Evolutionary conservation across 2,888 invertebrate species (phyloP).

Genomic region (Heliconius cydno): DNA sequence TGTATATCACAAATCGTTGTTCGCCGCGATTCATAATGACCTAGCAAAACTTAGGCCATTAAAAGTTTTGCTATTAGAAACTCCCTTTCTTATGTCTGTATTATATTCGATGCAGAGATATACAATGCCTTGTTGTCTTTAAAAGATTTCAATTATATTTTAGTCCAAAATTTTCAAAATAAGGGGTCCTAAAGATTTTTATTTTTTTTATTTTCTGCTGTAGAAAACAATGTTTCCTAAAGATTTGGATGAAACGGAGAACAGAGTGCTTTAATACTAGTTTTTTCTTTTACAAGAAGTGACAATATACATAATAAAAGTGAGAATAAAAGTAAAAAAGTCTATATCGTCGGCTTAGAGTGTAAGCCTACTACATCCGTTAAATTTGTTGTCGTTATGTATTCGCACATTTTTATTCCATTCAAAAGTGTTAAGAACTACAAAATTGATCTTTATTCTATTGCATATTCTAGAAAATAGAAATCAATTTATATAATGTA

Average conservation of each 20-base stretch:
- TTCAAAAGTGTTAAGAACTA: too few species aligned
- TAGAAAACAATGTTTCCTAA: too few species aligned
- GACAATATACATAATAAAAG: background rate
- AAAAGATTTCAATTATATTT: slow-evolving; percentile 9
- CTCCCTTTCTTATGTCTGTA: slow-evolving; percentile 26
- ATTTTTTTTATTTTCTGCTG: too few species aligned
- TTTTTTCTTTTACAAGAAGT: background rate
- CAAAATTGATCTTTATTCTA: too few species aligned
- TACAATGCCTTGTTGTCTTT: background rate
- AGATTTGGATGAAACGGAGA: background rate
- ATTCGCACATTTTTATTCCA: too few species aligned
- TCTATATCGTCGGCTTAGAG: too few species aligned
- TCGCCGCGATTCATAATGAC: slow-evolving; percentile 27
- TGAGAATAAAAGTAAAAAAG: too few species aligned
- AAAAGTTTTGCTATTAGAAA: slow-evolving; percentile 26
- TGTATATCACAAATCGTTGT: slow-evolving; percentile 16
- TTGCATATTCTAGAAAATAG: too few species aligned
- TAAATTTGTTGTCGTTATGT: too few species aligned
- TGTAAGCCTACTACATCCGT: too few species aligned
- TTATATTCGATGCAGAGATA: background rate
- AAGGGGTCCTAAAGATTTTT: background rate
- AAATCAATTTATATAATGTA: too few species aligned
- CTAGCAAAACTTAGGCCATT: slow-evolving; percentile 23
- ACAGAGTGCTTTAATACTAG: background rate
- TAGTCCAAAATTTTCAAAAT: background rate